Base-by-base conservation (phyloP, 2,888 invertebrate species). In the Drosophila demipolita region DNA sequence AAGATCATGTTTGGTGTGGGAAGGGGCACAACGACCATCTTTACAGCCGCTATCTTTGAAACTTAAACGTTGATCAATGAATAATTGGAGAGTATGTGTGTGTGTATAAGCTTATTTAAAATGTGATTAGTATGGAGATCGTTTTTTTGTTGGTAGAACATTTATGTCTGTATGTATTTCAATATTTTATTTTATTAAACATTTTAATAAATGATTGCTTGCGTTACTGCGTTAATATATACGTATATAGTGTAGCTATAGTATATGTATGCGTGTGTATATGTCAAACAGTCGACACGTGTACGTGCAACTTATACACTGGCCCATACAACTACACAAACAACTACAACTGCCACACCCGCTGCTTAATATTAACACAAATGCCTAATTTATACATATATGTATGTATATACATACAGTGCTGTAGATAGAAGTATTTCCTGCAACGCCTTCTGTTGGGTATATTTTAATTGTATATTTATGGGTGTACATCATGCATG, bases 401-500 rank as follows among this genome's bases (percentile, higher is more conserved):
- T 45, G 15, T 45, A 23, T 45, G 7, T 45, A 15, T 15, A 23
- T 17, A 17, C 8, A 15, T 15, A 23, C 23, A 45, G 23, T 8
- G 45, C 7, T 3, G 12, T 45, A 45, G 20, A 20, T 45, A 45
- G 15, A 15, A 23, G 15, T 1, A 15, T 23, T 45, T 5, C 23
- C 15, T 15, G 49, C 17, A 26, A 26, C 17, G 26, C 15, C 26
- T 26, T 17, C 45, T 45, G 12, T 8, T 45, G 20, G 3, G 3
- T 7, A 23, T 45, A 23, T 45, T 20, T 45, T 15, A 15, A 20
- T 45, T 23, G 45, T 45, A 23, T 45, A 23, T 49, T 3, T 33
- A 23, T 35, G 23, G n/a, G 48, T 55, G 32, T 35, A 63, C n/a
- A 45, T 52, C 15, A 45, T 45, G 45, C 45, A 45, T 45, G 23